These are phyloP conservation scores for Cottoperca gobio DNA, from an alignment of 2,797 vertebrate species.

Conservation along the genomic window DNA sequence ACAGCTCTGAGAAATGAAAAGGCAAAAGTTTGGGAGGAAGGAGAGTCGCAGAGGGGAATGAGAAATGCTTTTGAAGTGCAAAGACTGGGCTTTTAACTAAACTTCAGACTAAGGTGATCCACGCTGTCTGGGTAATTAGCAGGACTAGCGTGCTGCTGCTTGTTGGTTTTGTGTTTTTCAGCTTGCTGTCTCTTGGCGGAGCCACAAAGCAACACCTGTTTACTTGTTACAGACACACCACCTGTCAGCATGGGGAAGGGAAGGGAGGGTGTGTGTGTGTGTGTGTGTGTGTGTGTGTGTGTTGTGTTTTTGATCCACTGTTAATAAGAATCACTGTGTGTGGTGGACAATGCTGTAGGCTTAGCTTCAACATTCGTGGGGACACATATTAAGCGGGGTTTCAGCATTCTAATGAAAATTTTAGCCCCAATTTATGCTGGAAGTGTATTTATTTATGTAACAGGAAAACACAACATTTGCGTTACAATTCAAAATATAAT, in stretches of 20 bases:
- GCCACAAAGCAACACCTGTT: slow-evolving; percentile 85
- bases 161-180: slow-evolving; percentile 26
- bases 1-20: slow-evolving; percentile 16
- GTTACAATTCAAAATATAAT: too few species aligned
- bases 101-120: slow-evolving; percentile 55
- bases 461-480: too few species aligned
- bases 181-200: slow-evolving; percentile 66
- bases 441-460: too few species aligned
- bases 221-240: slow-evolving; percentile 75
- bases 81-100: slow-evolving; percentile 14
- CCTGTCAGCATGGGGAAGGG: slow-evolving; percentile 70
- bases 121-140: slow-evolving; percentile 66
- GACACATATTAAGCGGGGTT: too few species aligned
- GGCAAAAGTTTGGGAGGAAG: slow-evolving; percentile 9
- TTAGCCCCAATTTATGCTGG: too few species aligned
- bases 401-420: too few species aligned
- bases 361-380: too few species aligned
- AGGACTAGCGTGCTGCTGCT: slow-evolving; percentile 59
- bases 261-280: slow-evolving; percentile 2
- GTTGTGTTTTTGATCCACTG: slow-evolving; percentile 28
- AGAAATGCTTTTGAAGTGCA: neutral
- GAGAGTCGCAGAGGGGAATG: neutral
- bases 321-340: slow-evolving; percentile 21
- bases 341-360: neutral
- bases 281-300: neutral